phyloP scores from a whole-genome alignment of 92 coral and sea anemone genomes.

The Meandrina meandrites region DNA sequence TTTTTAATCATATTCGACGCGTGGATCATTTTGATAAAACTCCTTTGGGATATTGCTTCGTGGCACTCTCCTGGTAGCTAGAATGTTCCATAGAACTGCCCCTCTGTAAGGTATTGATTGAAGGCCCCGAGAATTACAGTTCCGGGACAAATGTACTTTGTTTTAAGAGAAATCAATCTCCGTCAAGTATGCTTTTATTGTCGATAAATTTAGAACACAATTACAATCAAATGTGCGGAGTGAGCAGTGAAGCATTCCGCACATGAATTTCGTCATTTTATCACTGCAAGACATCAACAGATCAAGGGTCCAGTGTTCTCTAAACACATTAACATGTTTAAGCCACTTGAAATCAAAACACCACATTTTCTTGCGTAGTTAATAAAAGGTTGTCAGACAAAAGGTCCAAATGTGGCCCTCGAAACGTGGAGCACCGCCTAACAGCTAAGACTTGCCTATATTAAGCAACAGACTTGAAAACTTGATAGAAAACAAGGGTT shows the following conservation, averaged over 20 bases:
- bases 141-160: background rate
- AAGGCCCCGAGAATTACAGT: too few relatives aligned
- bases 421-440: background rate
- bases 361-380: background rate
- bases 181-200: background rate
- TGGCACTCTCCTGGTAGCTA: too few relatives aligned
- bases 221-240: background rate
- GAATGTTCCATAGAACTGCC: too few relatives aligned
- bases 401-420: background rate
- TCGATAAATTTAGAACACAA: background rate
- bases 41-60: too few relatives aligned
- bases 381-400: background rate
- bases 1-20: too few relatives aligned
- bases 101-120: too few relatives aligned
- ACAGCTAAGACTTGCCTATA: background rate
- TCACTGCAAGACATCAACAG: slow-evolving; percentile 17
- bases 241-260: background rate
- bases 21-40: too few relatives aligned
- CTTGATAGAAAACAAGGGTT: background rate
- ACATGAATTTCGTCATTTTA: background rate
- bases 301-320: background rate
- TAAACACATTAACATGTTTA: background rate
- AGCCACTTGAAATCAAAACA: slow-evolving; percentile 10
- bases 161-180: background rate
- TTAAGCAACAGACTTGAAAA: background rate